These are phyloP conservation scores for Apamea monoglypha DNA, from an alignment of 2,888 invertebrate genomes.

Conservation along the genomic window DNA sequence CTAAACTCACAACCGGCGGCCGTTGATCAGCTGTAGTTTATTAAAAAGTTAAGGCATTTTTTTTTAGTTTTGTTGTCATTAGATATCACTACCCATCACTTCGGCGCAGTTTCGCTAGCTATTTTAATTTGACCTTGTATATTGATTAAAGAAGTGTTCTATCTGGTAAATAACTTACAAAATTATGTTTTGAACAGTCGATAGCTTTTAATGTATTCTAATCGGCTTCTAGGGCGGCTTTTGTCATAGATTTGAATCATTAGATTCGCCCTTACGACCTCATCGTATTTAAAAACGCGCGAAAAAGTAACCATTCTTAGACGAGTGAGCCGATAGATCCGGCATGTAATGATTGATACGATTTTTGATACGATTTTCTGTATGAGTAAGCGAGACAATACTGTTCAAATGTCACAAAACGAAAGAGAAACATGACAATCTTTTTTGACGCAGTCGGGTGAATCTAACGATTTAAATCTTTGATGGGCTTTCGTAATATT, in stretches of 20 bases:
- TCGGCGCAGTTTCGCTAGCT: background rate
- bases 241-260: background rate
- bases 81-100: background rate
- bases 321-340: background rate
- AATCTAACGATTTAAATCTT: background rate
- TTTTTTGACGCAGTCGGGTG: no score
- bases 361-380: background rate
- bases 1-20: no score
- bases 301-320: background rate
- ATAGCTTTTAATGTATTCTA: no score
- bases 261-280: no score
- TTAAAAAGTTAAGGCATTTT: background rate
- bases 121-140: background rate
- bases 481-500: background rate
- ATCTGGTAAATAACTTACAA: conserved; percentile 25
- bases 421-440: background rate
- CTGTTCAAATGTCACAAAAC: background rate
- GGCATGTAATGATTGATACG: background rate
- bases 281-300: background rate
- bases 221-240: no score
- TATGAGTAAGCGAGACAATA: background rate
- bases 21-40: background rate
- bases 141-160: conserved; percentile 25
- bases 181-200: background rate
- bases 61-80: background rate